Conservation (phyloP, 2,113 vertebrate species). For the Nycticebus coucang region DNA sequence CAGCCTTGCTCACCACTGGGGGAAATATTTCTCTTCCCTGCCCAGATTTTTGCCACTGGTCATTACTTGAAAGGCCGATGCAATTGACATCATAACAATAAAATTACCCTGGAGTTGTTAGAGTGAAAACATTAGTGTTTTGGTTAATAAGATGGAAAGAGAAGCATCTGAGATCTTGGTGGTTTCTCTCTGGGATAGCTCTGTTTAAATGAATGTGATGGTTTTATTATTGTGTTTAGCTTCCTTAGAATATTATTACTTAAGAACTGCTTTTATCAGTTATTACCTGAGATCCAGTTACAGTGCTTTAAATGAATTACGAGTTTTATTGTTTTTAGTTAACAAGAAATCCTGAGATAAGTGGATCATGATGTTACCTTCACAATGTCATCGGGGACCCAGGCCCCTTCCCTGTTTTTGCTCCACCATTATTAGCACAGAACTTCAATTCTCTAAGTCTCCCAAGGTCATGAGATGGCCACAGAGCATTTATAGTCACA, state of each 20-base stretch:
- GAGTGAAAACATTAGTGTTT: not conserved
- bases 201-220: not conserved
- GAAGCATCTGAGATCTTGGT: not conserved
- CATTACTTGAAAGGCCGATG: not conserved
- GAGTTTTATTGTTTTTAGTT: not conserved
- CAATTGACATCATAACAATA: not conserved
- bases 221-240: not conserved
- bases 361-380: not conserved
- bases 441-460: not conserved
- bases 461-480: not conserved
- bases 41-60: not conserved
- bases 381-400: not conserved
- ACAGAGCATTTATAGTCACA: not conserved
- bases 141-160: not conserved
- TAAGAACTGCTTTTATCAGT: not conserved
- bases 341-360: not conserved
- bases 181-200: not conserved
- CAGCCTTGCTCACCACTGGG: not conserved
- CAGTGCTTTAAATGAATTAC: not conserved
- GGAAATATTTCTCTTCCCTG: not conserved
- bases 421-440: not conserved
- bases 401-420: not conserved
- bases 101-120: not conserved
- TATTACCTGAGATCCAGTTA: not conserved
- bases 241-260: not conserved